Evolutionary conservation across 2,888 invertebrate genomes (phyloP).

Genomic region (Erpobdella octoculata): DNA sequence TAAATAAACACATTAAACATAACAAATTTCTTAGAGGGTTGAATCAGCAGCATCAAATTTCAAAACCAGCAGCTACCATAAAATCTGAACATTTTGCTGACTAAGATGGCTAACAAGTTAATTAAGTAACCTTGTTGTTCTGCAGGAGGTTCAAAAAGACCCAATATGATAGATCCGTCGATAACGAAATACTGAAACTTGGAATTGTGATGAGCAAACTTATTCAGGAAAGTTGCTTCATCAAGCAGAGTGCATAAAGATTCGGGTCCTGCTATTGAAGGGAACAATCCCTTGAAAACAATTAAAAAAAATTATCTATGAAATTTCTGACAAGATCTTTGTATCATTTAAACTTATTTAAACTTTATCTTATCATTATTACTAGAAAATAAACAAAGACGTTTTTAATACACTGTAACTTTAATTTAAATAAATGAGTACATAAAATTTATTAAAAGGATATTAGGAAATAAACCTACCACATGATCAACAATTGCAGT

Average conservation of each 20-base stretch:
- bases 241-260: conserved; percentile 78
- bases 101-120: too few relatives aligned
- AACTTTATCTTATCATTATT: neutral
- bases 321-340: too few relatives aligned
- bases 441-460: conserved; percentile 22
- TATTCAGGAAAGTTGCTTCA: conserved; percentile 72
- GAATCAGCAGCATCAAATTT: too few relatives aligned
- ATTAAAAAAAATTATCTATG: too few relatives aligned
- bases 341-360: too few relatives aligned
- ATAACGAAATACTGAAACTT: conserved; percentile 79
- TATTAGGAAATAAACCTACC: conserved; percentile 34
- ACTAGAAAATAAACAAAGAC: neutral
- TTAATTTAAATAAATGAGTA: neutral
- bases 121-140: neutral
- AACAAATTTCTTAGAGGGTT: too few relatives aligned
- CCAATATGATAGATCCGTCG: conserved; percentile 72
- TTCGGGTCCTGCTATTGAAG: conserved; percentile 74
- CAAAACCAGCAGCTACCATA: too few relatives aligned
- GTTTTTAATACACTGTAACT: neutral
- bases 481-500: conserved; percentile 84
- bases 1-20: too few relatives aligned
- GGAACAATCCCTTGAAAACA: conserved; percentile 65
- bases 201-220: conserved; percentile 55
- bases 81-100: too few relatives aligned
- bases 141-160: conserved; percentile 74